Conservation (phyloP, 2,113 vertebrate genomes). For the Irena cyanogastra region DNA sequence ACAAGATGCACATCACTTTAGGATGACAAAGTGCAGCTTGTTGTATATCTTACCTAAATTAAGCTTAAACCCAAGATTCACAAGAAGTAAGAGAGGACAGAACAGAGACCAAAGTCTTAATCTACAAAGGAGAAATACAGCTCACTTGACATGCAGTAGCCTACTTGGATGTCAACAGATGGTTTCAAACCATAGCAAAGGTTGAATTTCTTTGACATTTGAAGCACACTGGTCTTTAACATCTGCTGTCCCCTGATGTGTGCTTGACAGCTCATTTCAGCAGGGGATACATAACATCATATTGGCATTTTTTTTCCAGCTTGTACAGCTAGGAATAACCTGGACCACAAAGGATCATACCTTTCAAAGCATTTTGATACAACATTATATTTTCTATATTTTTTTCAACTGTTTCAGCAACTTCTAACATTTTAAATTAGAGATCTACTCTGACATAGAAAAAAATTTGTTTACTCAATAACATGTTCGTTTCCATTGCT, state of each 20-base stretch:
- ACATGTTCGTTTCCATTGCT: neutral
- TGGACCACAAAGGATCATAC: neutral
- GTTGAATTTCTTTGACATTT: conserved; percentile 55
- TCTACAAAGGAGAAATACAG: neutral
- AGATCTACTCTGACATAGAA: neutral
- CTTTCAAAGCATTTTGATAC: neutral
- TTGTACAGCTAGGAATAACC: neutral
- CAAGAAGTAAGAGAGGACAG: neutral
- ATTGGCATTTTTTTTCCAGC: neutral
- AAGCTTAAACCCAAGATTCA: neutral
- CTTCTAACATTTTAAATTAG: neutral
- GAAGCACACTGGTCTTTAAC: conserved; percentile 49
- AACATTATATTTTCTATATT: neutral
- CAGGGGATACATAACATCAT: neutral
- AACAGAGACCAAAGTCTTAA: neutral
- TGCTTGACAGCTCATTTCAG: conserved; percentile 52
- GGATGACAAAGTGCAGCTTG: neutral
- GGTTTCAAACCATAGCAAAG: conserved; percentile 38
- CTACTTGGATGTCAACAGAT: conserved; percentile 34
- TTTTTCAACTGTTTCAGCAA: neutral
- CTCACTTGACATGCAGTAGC: conserved; percentile 27
- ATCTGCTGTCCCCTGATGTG: conserved; percentile 39
- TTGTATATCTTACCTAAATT: neutral
- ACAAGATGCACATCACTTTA: neutral
- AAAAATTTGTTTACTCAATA: neutral